phyloP scores from a whole-genome alignment of 2,888 invertebrate genomes.

The Orthosia incerta region DNA sequence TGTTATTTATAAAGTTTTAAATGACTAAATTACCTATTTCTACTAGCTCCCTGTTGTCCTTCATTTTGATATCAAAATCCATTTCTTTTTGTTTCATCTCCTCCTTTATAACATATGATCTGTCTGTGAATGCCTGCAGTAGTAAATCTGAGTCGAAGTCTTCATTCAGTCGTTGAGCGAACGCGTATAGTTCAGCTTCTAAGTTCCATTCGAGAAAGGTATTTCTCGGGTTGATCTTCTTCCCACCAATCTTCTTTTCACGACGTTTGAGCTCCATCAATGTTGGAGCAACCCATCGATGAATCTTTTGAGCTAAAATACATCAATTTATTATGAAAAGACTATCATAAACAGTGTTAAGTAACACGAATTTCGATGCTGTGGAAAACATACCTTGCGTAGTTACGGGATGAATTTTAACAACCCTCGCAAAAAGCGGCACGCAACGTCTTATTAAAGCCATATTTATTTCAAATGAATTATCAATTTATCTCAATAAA shows the following conservation, averaged over 20 bases:
- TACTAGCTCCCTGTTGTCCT: conserved; percentile 93
- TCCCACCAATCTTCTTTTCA: conserved; percentile 91
- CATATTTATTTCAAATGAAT: conserved; percentile 70
- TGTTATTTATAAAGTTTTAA: not conserved
- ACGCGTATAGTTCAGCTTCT: conserved; percentile 96
- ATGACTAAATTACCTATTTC: conserved; percentile 87
- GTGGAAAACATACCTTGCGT: conserved; percentile 74
- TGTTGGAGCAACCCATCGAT: conserved; percentile 94
- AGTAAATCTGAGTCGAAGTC: conserved; percentile 94
- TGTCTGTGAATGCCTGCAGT: conserved; percentile 94
- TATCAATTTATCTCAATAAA: conserved; percentile 5
- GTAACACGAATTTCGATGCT: conserved; percentile 3
- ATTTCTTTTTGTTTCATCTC: conserved; percentile 93
- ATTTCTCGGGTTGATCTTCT: conserved; percentile 89
- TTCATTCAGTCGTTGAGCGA: conserved; percentile 96
- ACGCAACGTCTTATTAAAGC: conserved; percentile 80
- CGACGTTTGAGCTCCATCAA: conserved; percentile 92
- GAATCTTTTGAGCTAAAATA: conserved; percentile 80
- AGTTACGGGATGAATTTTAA: conserved; percentile 72
- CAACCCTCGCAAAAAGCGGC: conserved; percentile 74
- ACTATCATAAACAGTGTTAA: not conserved
- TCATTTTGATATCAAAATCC: conserved; percentile 92
- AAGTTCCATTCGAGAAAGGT: conserved; percentile 96
- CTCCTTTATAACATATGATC: conserved; percentile 94
- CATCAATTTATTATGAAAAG: conserved; percentile 1